phyloP scores from a whole-genome alignment of 2,888 invertebrate genomes.

The Leucophenga maculata region DNA sequence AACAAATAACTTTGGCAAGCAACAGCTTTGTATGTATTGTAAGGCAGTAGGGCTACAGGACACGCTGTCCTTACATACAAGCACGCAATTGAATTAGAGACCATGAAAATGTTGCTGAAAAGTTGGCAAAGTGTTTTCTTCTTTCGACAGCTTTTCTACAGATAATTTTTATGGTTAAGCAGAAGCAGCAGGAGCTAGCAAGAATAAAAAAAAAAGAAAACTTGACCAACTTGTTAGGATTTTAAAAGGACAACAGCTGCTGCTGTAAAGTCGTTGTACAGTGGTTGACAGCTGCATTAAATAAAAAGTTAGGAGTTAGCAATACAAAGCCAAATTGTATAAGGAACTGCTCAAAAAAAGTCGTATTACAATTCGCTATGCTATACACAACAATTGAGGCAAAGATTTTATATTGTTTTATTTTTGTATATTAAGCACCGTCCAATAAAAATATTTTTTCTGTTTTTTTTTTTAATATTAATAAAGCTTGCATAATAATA shows the following conservation, averaged over 20 bases:
- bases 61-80: neutral
- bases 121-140: conserved; percentile 33
- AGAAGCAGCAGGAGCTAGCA: neutral
- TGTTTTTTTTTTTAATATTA: too few relatives aligned
- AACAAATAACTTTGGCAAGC: conserved; percentile 2
- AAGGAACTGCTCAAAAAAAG: too few relatives aligned
- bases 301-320: too few relatives aligned
- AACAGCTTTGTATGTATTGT: neutral
- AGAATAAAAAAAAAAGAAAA: neutral
- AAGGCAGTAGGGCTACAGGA: neutral
- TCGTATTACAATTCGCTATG: too few relatives aligned
- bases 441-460: too few relatives aligned
- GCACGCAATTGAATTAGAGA: conserved; percentile 48
- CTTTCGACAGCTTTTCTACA: neutral
- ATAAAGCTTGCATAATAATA: too few relatives aligned
- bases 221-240: too few relatives aligned
- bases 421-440: too few relatives aligned
- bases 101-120: conserved; percentile 49
- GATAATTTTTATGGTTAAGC: neutral
- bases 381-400: too few relatives aligned
- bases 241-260: neutral
- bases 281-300: too few relatives aligned
- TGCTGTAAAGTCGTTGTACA: neutral
- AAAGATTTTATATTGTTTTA: too few relatives aligned
- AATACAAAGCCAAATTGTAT: too few relatives aligned